Percentiles rank a stretch among this genome's conserved stretches.
These are phyloP conservation scores for Aelia acuminata DNA, from an alignment of 2,888 invertebrate species.

Conservation along the genomic window DNA sequence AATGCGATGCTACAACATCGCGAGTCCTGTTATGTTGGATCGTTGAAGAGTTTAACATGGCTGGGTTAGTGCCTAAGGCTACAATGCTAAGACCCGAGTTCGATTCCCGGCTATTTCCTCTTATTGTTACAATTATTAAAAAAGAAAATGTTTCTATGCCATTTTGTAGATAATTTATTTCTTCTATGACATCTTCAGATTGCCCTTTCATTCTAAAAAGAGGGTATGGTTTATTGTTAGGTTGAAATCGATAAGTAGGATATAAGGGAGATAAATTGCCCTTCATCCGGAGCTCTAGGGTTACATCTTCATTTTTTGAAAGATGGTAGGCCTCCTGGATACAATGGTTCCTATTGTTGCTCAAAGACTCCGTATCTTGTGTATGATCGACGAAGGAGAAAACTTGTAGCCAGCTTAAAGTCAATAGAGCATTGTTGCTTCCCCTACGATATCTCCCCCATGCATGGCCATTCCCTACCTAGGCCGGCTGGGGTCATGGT, in stretches of 20 bases:
- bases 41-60: too few species aligned
- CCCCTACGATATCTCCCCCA: slow-evolving; percentile 48
- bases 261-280: slow-evolving; percentile 47
- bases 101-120: too few species aligned
- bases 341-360: slow-evolving; percentile 55
- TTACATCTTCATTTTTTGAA: slow-evolving; percentile 57
- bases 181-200: neutral
- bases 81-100: too few species aligned
- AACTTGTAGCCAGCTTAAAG: slow-evolving; percentile 58
- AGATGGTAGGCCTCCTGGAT: slow-evolving; percentile 5
- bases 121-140: too few species aligned
- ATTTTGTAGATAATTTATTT: neutral
- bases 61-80: too few species aligned
- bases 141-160: too few species aligned
- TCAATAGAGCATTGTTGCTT: slow-evolving; percentile 55
- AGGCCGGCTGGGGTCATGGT: slow-evolving; percentile 36
- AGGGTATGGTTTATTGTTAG: slow-evolving; percentile 14
- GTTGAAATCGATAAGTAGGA: slow-evolving; percentile 51
- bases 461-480: slow-evolving; percentile 32
- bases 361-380: slow-evolving; percentile 50
- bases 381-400: slow-evolving; percentile 52
- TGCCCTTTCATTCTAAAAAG: neutral
- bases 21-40: too few species aligned
- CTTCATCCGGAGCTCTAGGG: slow-evolving; percentile 19
- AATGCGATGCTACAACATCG: too few species aligned